Evolutionary conservation across 2,888 invertebrate genomes (phyloP).

Genomic region (Tachina grossa): DNA sequence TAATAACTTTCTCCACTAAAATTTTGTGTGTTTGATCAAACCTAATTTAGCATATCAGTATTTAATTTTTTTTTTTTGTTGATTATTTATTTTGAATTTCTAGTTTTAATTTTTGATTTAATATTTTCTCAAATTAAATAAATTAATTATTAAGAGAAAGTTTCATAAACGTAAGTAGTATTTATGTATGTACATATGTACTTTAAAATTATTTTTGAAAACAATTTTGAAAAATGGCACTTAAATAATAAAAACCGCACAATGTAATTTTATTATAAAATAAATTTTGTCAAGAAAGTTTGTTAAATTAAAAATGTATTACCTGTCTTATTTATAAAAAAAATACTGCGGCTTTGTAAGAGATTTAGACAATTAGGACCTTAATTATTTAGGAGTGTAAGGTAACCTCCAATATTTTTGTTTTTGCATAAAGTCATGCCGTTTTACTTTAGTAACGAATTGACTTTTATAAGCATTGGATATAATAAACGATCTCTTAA

Average conservation of each 20-base stretch:
- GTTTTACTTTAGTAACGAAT: not conserved
- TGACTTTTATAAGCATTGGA: not conserved
- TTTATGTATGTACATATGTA: too few species aligned
- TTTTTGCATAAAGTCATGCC: too few species aligned
- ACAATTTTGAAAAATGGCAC: constrained; percentile 47
- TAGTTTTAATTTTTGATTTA: constrained; percentile 47
- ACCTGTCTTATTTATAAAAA: too few species aligned
- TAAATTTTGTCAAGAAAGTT: not conserved
- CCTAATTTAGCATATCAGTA: constrained; percentile 1
- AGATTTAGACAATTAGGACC: too few species aligned
- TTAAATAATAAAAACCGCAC: constrained; percentile 11
- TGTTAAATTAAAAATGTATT: too few species aligned
- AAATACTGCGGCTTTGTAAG: too few species aligned
- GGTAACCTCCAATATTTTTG: too few species aligned
- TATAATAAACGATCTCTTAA: not conserved
- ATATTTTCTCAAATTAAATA: not conserved
- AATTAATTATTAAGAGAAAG: not conserved
- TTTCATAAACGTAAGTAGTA: not conserved
- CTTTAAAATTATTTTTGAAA: not conserved
- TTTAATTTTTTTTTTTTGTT: constrained; percentile 28
- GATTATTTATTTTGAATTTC: constrained; percentile 49
- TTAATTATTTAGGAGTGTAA: too few species aligned
- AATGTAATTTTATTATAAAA: not conserved
- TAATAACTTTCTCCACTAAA: not conserved
- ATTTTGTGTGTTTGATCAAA: not conserved